Percentiles rank a stretch among this genome's conserved stretches.
Conservation (phyloP, 1,140 invertebrate genomes). For the Halotydeus destructor region DNA sequence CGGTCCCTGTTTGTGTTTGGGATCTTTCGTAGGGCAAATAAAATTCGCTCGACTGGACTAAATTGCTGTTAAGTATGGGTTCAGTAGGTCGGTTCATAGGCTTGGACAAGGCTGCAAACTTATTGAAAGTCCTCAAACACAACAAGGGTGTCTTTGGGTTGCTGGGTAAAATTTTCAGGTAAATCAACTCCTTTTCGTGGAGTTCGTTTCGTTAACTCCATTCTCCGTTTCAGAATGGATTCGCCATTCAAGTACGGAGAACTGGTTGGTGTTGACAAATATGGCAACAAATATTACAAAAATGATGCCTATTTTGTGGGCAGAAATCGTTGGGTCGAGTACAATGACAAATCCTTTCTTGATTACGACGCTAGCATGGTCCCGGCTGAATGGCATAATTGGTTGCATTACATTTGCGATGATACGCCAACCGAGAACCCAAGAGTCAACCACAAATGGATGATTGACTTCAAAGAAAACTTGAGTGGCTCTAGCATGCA, state of each 20-base stretch:
- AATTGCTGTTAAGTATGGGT: no score
- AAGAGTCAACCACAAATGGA: slow-evolving; percentile 48
- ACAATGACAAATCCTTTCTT: slow-evolving; percentile 43
- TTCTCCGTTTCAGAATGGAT: slow-evolving; percentile 43
- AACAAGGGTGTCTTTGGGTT: no score
- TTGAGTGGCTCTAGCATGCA: slow-evolving; percentile 42
- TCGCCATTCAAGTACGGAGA: slow-evolving; percentile 53
- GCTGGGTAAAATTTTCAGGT: no score
- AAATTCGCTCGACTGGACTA: no score
- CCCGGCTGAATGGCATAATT: slow-evolving; percentile 64
- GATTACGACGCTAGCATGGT: slow-evolving; percentile 88
- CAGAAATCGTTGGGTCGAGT: slow-evolving; percentile 84
- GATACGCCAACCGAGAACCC: slow-evolving; percentile 35
- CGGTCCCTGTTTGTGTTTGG: no score
- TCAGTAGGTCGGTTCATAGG: no score
- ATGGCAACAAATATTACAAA: slow-evolving; percentile 90
- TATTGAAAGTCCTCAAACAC: no score
- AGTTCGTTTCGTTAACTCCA: no score
- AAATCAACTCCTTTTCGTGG: no score
- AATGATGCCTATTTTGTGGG: slow-evolving; percentile 72
- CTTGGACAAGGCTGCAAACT: no score
- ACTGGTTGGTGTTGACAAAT: slow-evolving; percentile 77
- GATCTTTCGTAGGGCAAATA: no score
- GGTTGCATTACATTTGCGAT: slow-evolving; percentile 66
- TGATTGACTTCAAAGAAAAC: slow-evolving; percentile 60